Evolutionary conservation across 1,140 invertebrate genomes (phyloP), one percentile per base, ranked within the genome.

Genomic region (Pseudomyrmex pallidus): DNA sequence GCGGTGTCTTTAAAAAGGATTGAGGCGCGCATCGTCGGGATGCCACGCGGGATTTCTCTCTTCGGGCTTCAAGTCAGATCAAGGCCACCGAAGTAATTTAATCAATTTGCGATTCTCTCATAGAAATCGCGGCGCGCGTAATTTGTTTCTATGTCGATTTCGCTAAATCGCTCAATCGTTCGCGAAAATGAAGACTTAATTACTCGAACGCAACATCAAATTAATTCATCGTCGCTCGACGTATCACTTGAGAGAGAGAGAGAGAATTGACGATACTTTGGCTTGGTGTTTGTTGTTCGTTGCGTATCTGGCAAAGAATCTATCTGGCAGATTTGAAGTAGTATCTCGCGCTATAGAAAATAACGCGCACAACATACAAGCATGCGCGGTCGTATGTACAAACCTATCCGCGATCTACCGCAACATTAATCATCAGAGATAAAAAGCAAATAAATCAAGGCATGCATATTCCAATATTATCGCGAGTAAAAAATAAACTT

Each of bases 221-320:
- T 35, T 35, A 35, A 35, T 35, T 35, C 35, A 0, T 35, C 35
- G 5, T 35, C 5, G 35, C 35, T 35, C 35, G 5, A 35, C 35
- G 35, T 35, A 35, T 35, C 35, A 7, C 35, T 35, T 35, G 35
- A 35, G 35, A 35, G 35, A 35, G 35, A 7, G 0, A 35, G 35
- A 35, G 15, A 8, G 44, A 88, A 84, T 78, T 78, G 86, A 89
- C 57, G 86, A 87, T 76, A 72, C 61, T 84, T 82, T 87, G 82
- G 84, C 67, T 52, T 64, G 62, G 2, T 46, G 63, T 76, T 35
- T 66, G 70, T 52, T 85, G 67, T 73, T 25, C 61, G 50, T 63
- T 73, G 70, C 44, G 63, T 76, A 86, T 86, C 67, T 88, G 84
- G 84, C 76, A 12, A 46, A 48, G 13, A 63, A 84, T 66, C 78